Conservation (phyloP, 2,888 invertebrate species). For the Zygogramma bicolorata region DNA sequence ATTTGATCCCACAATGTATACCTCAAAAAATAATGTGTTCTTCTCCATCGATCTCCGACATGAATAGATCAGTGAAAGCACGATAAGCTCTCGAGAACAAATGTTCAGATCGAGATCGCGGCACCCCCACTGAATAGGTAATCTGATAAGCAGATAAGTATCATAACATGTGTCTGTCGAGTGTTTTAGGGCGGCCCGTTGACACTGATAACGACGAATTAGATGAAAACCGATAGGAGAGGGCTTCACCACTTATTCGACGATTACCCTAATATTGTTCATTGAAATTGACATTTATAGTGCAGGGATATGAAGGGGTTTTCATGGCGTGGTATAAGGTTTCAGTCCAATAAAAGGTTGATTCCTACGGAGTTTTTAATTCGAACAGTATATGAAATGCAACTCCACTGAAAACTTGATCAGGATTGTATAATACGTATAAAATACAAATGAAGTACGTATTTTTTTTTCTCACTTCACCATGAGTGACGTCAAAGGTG, state of each 20-base stretch:
- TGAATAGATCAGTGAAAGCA: neutral
- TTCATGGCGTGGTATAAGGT: no score
- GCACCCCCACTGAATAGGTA: conserved; percentile 47
- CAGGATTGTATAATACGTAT: no score
- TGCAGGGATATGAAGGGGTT: neutral
- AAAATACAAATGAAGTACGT: no score
- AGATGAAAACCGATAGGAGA: conserved; percentile 41
- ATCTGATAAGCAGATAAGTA: conserved; percentile 63
- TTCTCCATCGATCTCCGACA: neutral
- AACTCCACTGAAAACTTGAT: no score
- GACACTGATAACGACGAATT: conserved; percentile 48
- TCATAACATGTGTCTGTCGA: conserved; percentile 64
- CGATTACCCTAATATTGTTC: conserved; percentile 41
- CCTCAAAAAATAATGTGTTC: conserved; percentile 3
- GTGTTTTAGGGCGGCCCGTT: conserved; percentile 54
- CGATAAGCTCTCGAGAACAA: conserved; percentile 18
- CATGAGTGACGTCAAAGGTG: no score
- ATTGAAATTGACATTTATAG: conserved; percentile 41
- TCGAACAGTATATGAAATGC: no score
- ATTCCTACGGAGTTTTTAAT: no score
- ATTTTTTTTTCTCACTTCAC: no score
- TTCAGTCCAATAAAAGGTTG: no score
- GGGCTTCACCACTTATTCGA: conserved; percentile 43
- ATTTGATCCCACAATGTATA: neutral
- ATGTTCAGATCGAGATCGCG: conserved; percentile 32